These are phyloP conservation scores for Rhodophaea formosa DNA, from an alignment of 2,888 invertebrate genomes.

Conservation along the genomic window DNA sequence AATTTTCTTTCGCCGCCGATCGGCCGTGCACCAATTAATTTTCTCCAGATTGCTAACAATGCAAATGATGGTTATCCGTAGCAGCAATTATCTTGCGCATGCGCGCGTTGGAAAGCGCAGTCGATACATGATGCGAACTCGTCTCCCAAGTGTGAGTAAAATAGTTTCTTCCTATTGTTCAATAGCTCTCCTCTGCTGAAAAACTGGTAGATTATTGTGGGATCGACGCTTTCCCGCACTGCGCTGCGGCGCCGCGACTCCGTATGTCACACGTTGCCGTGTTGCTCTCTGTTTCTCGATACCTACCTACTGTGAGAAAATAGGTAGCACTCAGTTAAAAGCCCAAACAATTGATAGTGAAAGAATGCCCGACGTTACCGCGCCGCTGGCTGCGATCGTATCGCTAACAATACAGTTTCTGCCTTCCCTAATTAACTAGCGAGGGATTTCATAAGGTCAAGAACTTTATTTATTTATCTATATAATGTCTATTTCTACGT, in stretches of 20 bases:
- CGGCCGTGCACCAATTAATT: constrained; percentile 67
- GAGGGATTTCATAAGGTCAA: constrained; percentile 6
- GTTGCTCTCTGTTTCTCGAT: constrained; percentile 16
- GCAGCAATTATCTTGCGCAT: constrained; percentile 59
- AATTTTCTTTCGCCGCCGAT: constrained; percentile 56
- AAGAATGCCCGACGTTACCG: constrained; percentile 4
- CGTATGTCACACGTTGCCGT: background rate
- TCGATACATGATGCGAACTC: constrained; percentile 53
- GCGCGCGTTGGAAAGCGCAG: constrained; percentile 66
- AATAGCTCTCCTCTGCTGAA: constrained; percentile 46
- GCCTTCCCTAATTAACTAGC: constrained; percentile 4
- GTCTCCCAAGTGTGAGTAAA: constrained; percentile 62
- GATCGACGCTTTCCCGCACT: constrained; percentile 58
- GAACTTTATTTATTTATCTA: constrained; percentile 1
- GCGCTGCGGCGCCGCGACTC: constrained; percentile 28
- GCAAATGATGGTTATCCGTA: constrained; percentile 74
- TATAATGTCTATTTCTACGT: background rate
- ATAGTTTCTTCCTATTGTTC: constrained; percentile 76
- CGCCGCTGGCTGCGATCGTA: constrained; percentile 9
- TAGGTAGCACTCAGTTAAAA: constrained; percentile 19
- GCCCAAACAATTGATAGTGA: constrained; percentile 19
- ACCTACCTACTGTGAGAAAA: constrained; percentile 35
- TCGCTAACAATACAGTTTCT: constrained; percentile 6
- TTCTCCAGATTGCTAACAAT: constrained; percentile 72
- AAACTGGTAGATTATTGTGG: constrained; percentile 50